Conservation (phyloP, 2,888 invertebrate genomes). For the Eristalis tenax region DNA sequence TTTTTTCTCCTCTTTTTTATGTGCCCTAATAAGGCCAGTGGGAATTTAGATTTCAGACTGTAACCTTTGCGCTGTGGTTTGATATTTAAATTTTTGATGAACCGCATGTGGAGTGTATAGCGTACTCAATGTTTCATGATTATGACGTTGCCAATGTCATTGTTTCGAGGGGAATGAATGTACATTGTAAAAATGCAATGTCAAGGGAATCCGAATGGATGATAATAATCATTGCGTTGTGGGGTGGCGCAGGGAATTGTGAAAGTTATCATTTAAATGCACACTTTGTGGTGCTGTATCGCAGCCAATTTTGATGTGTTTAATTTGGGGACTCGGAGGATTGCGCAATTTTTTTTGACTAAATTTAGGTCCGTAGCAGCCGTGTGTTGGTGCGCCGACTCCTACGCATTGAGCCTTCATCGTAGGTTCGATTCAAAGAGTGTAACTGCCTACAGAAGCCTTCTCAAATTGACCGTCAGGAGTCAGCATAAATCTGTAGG, state of each 20-base stretch:
- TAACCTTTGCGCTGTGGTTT: background rate
- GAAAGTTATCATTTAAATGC: too few species aligned
- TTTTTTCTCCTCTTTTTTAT: background rate
- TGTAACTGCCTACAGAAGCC: too few species aligned
- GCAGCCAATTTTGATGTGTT: too few species aligned
- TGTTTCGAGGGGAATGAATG: background rate
- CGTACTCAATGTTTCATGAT: background rate
- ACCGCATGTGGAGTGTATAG: background rate
- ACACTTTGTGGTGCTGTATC: too few species aligned
- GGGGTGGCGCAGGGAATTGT: background rate
- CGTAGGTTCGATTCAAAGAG: too few species aligned
- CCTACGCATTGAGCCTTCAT: too few species aligned
- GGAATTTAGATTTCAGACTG: constrained; percentile 9
- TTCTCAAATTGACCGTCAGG: too few species aligned
- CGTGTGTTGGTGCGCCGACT: too few species aligned
- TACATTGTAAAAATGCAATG: background rate
- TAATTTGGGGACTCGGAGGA: too few species aligned
- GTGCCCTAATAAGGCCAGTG: constrained; percentile 52
- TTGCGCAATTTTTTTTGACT: too few species aligned
- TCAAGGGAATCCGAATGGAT: background rate
- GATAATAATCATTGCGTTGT: background rate
- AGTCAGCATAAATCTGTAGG: too few species aligned
- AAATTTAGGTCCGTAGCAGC: too few species aligned
- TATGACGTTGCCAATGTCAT: background rate
- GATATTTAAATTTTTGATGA: constrained; percentile 17